phyloP scores from a whole-genome alignment of 2,113 vertebrate species.

The Mirza zaza region DNA sequence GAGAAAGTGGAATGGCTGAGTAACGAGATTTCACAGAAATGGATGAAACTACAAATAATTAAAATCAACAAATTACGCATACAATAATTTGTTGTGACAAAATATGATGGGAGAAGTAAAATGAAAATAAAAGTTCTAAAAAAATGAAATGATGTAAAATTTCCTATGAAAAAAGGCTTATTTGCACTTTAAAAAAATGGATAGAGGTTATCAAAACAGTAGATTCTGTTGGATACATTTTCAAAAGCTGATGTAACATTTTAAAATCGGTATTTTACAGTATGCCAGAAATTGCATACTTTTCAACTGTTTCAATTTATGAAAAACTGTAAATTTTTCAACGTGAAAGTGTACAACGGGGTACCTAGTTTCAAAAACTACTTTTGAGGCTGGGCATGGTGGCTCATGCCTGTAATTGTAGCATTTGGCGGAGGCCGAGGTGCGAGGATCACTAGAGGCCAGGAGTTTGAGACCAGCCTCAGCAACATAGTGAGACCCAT shows the following conservation, averaged over 20 bases:
- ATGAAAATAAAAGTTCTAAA: not conserved
- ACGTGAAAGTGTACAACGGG: not conserved
- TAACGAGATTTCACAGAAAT: not conserved
- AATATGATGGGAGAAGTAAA: not conserved
- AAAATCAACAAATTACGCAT: not conserved
- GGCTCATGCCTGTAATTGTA: too few relatives aligned
- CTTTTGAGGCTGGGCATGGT: too few relatives aligned
- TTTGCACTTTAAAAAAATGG: not conserved
- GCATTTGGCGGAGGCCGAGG: too few relatives aligned
- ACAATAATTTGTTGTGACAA: not conserved
- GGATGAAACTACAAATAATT: not conserved
- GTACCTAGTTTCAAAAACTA: not conserved
- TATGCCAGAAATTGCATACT: not conserved
- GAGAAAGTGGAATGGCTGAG: not conserved
- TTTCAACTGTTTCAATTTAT: not conserved
- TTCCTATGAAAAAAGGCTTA: not conserved
- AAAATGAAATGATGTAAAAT: not conserved
- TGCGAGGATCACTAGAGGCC: too few relatives aligned
- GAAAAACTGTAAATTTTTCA: not conserved
- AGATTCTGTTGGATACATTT: not conserved
- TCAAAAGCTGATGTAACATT: not conserved
- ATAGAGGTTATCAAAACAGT: not conserved
- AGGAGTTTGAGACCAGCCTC: too few relatives aligned
- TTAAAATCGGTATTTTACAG: not conserved
- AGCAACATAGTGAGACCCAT: too few relatives aligned